phyloP scores from a whole-genome alignment of 2,888 invertebrate genomes.

The Falcaria lacertinaria region DNA sequence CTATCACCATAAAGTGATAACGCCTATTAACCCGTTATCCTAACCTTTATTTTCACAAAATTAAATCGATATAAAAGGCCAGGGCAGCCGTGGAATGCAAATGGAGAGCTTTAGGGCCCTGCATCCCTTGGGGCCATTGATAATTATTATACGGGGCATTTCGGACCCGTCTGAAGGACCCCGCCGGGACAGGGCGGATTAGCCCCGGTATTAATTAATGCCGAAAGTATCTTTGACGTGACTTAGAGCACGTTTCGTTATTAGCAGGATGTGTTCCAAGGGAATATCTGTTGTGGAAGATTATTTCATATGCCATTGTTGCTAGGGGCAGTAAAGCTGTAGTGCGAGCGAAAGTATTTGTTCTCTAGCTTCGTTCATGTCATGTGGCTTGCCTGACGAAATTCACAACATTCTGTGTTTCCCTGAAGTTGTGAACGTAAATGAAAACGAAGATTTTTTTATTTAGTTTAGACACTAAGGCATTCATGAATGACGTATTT shows the following conservation, averaged over 20 bases:
- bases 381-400: too few relatives aligned
- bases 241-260: constrained; percentile 39
- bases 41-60: constrained; percentile 40
- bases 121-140: constrained; percentile 68
- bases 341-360: background rate
- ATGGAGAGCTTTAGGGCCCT: constrained; percentile 36
- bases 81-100: constrained; percentile 55
- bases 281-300: background rate
- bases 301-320: background rate
- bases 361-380: background rate
- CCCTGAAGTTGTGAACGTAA: too few relatives aligned
- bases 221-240: constrained; percentile 48
- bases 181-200: constrained; percentile 45
- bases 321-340: background rate
- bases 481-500: too few relatives aligned
- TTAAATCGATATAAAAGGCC: constrained; percentile 46
- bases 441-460: too few relatives aligned
- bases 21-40: constrained; percentile 23
- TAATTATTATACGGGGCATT: constrained; percentile 70
- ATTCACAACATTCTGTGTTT: too few relatives aligned
- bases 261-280: background rate
- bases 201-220: constrained; percentile 61
- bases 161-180: constrained; percentile 49
- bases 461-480: too few relatives aligned
- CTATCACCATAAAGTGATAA: constrained; percentile 2